Base-by-base conservation (phyloP, 2,797 vertebrate genomes). In the Dendrocincla fuliginosa region DNA sequence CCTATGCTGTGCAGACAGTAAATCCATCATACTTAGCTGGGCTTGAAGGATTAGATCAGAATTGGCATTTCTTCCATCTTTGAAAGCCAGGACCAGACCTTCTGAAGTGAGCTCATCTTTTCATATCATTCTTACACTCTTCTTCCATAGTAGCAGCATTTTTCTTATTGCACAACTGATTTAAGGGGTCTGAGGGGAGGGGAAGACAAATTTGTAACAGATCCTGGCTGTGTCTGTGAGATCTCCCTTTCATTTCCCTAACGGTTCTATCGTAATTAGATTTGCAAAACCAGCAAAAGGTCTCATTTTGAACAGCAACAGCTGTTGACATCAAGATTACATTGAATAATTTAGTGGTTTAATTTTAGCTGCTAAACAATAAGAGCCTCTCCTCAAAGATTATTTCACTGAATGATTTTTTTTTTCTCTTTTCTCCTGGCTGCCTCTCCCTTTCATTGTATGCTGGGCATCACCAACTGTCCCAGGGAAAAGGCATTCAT, bases 291-390 rank as follows among this genome's bases (percentile, higher is more conserved):
- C 95, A 98, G 97, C 90, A 97, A 98, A 98, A 98, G 97, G 98
- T 98, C 98, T 98, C 94, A 94, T 98, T 98, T 96, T 98, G 98
- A 98, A 98, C 97, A 97, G 97, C 97, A 98, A 98, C 98, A 98
- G 98, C 97, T 98, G 98, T 98, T 98, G 98, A 98, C 97, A 98
- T 97, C 96, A 96, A 97, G 97, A 98, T 98, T 97, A 97, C 96
- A 96, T 96, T 98, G 97, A 98, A 98, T 98, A 98, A 98, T 98
- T 98, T 98, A 98, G 97, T 95, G 94, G 95, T 96, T 98, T 98
- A 97, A 98, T 98, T 98, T 98, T 97, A 98, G 97, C 93, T 97
- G 92, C 95, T 96, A 97, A 98, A 98, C 95, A 98, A 96, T 93
- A 96, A 93, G 88, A 97, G 92, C 86, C 95, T 97, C 97, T 85